phyloP scores from a whole-genome alignment of 2,797 vertebrate species.

The Pseudochirops corinnae region DNA sequence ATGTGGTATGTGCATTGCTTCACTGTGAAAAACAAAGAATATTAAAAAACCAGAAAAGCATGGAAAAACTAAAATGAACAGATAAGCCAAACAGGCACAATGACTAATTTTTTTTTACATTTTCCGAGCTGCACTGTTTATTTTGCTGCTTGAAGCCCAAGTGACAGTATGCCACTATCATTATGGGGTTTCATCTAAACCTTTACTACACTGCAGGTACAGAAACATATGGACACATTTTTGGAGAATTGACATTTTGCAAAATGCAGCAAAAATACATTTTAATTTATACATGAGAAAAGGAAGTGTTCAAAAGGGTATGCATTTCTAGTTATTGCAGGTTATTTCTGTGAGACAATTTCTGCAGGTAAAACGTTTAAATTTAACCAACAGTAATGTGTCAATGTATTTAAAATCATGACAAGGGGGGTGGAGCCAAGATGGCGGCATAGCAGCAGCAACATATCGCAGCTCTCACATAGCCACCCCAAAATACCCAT shows the following conservation, averaged over 20 bases:
- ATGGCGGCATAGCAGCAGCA: no score
- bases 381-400: constrained; percentile 89
- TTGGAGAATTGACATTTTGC: constrained; percentile 88
- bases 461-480: no score
- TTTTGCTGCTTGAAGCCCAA: constrained; percentile 91
- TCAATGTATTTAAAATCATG: constrained; percentile 91
- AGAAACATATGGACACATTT: constrained; percentile 90
- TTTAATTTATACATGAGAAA: constrained; percentile 90
- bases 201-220: constrained; percentile 90
- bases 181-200: constrained; percentile 88
- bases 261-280: constrained; percentile 90
- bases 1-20: no score
- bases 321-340: constrained; percentile 92
- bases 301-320: constrained; percentile 91
- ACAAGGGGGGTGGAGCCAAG: no score
- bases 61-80: no score
- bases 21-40: no score
- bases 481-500: no score
- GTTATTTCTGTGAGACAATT: constrained; percentile 88
- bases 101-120: constrained; percentile 70
- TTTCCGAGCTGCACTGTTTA: constrained; percentile 91
- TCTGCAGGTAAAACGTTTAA: constrained; percentile 91
- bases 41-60: no score
- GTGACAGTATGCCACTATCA: constrained; percentile 89
- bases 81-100: no score